Percentiles rank a stretch among this genome's conserved stretches.
phyloP scores from a whole-genome alignment of 2,888 invertebrate genomes.

The Trypoxylon attenuatum region DNA sequence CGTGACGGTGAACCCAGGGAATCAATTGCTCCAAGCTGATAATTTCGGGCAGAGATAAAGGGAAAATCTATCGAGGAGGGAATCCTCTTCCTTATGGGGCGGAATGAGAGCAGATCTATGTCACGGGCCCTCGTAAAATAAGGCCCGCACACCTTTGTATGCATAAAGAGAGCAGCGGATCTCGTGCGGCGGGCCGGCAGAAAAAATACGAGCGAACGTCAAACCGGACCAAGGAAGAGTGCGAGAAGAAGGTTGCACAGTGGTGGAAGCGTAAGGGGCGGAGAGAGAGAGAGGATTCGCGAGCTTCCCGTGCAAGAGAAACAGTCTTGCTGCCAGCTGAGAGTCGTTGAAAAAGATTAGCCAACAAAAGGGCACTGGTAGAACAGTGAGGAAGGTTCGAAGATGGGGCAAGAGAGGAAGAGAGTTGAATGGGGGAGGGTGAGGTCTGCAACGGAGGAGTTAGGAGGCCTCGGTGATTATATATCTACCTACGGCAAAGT shows the following conservation, averaged over 20 bases:
- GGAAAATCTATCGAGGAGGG: constrained; percentile 41
- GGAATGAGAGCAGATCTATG: constrained; percentile 39
- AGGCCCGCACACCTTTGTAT: constrained; percentile 52
- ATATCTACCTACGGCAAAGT: constrained; percentile 48
- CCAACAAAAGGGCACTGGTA: too few species aligned
- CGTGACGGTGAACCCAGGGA: too few species aligned
- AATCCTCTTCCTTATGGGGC: constrained; percentile 38
- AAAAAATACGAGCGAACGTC: constrained; percentile 44
- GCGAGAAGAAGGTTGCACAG: constrained; percentile 40
- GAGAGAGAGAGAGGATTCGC: constrained; percentile 3
- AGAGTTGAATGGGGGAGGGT: constrained; percentile 24
- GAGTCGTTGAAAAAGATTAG: constrained; percentile 43
- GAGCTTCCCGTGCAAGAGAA: constrained; percentile 19
- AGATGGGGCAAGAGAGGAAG: constrained; percentile 37
- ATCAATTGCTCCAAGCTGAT: too few species aligned
- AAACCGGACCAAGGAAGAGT: constrained; percentile 51
- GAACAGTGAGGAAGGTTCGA: too few species aligned
- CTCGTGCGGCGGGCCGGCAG: constrained; percentile 28
- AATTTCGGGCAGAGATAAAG: constrained; percentile 8
- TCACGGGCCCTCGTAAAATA: constrained; percentile 45
- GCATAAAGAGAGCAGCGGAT: constrained; percentile 31
- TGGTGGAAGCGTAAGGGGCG: constrained; percentile 10
- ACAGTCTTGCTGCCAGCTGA: constrained; percentile 49
- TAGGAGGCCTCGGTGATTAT: constrained; percentile 50
- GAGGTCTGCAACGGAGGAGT: constrained; percentile 10